A percentile compares a stretch with the other conserved stretches of the same genome.
phyloP scores from a whole-genome alignment of 2,888 invertebrate genomes.

The Heliconius erato region DNA sequence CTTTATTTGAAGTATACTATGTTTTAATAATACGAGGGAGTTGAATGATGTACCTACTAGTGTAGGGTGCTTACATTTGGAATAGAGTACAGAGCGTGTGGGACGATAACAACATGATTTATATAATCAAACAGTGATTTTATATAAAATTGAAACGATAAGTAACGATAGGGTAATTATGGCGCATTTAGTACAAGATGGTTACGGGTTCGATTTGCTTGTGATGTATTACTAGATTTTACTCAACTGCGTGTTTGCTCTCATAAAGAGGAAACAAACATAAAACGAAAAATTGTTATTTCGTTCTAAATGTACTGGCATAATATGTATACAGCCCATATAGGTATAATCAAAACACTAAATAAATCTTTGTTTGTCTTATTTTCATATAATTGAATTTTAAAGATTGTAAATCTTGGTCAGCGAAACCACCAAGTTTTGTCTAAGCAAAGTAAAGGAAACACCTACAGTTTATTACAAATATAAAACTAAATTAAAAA shows the following conservation, averaged over 20 bases:
- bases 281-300: too few species aligned
- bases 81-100: not conserved
- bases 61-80: not conserved
- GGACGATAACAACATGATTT: not conserved
- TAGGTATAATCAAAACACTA: too few species aligned
- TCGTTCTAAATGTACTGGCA: too few species aligned
- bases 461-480: not conserved
- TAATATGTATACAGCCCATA: too few species aligned
- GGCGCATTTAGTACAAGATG: too few species aligned
- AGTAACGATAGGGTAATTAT: not conserved
- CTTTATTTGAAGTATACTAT: slow-evolving; percentile 4
- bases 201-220: not conserved
- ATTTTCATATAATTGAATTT: too few species aligned
- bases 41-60: not conserved
- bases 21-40: not conserved
- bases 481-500: not conserved
- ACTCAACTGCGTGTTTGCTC: too few species aligned
- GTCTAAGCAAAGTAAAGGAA: not conserved
- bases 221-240: too few species aligned
- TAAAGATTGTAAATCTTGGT: too few species aligned
- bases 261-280: too few species aligned
- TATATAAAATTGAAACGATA: not conserved
- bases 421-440: too few species aligned
- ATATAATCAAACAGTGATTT: slow-evolving; percentile 2
- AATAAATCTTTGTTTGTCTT: too few species aligned